These are phyloP conservation scores for Philypnodon macrostomus DNA, from an alignment of 2,797 vertebrate species.

Conservation along the genomic window DNA sequence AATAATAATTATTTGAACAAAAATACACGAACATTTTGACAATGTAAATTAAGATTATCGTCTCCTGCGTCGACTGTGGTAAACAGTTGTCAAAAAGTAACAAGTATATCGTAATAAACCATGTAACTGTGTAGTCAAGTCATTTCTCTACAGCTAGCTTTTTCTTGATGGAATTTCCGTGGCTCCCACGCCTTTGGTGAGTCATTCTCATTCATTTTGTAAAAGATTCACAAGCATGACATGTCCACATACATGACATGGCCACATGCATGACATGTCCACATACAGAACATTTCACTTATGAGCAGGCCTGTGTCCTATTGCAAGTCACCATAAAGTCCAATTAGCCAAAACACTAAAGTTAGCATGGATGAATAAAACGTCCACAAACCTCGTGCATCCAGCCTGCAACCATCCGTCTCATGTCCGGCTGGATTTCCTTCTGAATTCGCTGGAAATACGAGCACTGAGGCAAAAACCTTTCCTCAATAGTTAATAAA, in stretches of 20 bases:
- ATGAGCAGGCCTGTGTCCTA: neutral
- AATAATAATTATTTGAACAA: slow-evolving; percentile 74
- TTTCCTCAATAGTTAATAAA: slow-evolving; percentile 88
- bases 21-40: slow-evolving; percentile 47
- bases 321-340: slow-evolving; percentile 11
- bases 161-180: slow-evolving; percentile 68
- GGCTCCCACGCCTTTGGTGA: slow-evolving; percentile 73
- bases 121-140: slow-evolving; percentile 58
- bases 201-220: slow-evolving; percentile 67
- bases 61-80: slow-evolving; percentile 32
- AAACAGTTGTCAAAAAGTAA: slow-evolving; percentile 14
- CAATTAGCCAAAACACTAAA: slow-evolving; percentile 21
- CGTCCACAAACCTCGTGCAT: slow-evolving; percentile 91
- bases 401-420: slow-evolving; percentile 92
- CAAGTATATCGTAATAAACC: slow-evolving; percentile 15
- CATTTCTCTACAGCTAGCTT: slow-evolving; percentile 53
- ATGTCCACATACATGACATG: slow-evolving; percentile 13
- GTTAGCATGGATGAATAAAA: slow-evolving; percentile 45
- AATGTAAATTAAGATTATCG: slow-evolving; percentile 76
- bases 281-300: neutral
- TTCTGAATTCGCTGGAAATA: slow-evolving; percentile 93
- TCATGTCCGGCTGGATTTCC: slow-evolving; percentile 93
- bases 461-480: slow-evolving; percentile 87
- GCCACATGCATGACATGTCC: slow-evolving; percentile 31
- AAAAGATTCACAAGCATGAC: slow-evolving; percentile 37